Evolutionary conservation across 1,140 invertebrate species (phyloP), one percentile per base, ranked within the genome.

Genomic region (Protaetia brevitarsis): DNA sequence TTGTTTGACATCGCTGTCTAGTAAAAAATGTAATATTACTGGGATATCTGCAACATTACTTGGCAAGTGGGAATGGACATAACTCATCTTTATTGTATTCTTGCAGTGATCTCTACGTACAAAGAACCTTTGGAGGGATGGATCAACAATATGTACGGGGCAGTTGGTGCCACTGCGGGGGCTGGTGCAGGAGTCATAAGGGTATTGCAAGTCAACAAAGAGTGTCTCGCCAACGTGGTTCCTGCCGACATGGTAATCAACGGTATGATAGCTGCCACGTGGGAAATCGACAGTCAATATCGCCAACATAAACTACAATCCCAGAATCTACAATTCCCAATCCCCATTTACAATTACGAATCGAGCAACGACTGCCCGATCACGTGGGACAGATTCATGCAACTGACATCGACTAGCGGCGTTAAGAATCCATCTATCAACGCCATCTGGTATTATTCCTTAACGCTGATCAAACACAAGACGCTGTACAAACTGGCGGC

Each of bases 111-210:
- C 23, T 90, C 92, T 0, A 89, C 92, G 1, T 92, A 90, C 79
- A 85, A 87, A 62, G 93, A 95, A 72, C 87, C 88, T 0, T 74
- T 86, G 0, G 75, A 79, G 31, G 89, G 90, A 4, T 95, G 93
- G 91, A 93, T 95, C 34, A 94, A 97, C 76, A 97, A 96, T 73
- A 84, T 94, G 75, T 96, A 96, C 76, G 94, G 94, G 30, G 92
- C 94, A 2, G 93, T 91, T 64, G 94, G 89, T 3, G 73, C 76
- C 6, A 57, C 30, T 29, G 73, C 72, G 6, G 81, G 78, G 5
- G 73, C 77, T 56, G 85, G 81, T n/a, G 83, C 89, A 62, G 93
- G 93, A 27, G 79, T 95, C 10, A 72, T 95, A 1, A 83, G 88
- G 26, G 86, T 86, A 1, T 76, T 95, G 66, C 83, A 88, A 59